Conservation (phyloP, 2,113 vertebrate species). For the Leucosticte australis region DNA sequence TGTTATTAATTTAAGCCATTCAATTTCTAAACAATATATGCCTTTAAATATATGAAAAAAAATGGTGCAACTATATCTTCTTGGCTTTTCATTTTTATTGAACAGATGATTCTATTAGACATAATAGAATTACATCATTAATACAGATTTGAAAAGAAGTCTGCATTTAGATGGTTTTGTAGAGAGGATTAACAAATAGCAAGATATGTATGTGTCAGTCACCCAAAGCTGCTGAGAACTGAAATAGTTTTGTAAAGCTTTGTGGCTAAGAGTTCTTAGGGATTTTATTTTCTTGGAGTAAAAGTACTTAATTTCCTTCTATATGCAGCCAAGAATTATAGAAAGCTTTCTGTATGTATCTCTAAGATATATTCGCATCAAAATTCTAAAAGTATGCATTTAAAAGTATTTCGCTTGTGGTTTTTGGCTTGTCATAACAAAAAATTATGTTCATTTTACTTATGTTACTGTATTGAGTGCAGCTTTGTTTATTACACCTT, state of each 20-base stretch:
- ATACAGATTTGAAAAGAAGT: neutral
- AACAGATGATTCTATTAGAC: neutral
- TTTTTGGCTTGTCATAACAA: neutral
- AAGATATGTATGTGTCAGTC: neutral
- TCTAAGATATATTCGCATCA: neutral
- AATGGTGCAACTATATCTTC: neutral
- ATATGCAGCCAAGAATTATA: neutral
- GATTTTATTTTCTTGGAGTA: slow-evolving; percentile 1
- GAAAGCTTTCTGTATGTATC: neutral
- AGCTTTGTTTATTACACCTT: neutral
- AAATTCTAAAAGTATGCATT: neutral
- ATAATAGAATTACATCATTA: slow-evolving; percentile 16
- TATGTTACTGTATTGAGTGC: neutral
- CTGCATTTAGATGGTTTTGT: slow-evolving; percentile 25
- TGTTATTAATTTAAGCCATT: neutral
- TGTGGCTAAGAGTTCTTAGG: neutral
- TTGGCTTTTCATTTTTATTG: neutral
- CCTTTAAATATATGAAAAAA: neutral
- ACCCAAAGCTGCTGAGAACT: slow-evolving; percentile 14
- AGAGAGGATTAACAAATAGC: neutral
- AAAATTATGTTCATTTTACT: neutral
- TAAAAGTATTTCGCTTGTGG: neutral
- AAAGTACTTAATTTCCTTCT: neutral
- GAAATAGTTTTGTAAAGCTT: slow-evolving; percentile 18
- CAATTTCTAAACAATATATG: neutral